A percentile compares a stretch with the other conserved stretches of the same genome.
Conservation (phyloP, 2,113 vertebrate species). For the Equus przewalskii region DNA sequence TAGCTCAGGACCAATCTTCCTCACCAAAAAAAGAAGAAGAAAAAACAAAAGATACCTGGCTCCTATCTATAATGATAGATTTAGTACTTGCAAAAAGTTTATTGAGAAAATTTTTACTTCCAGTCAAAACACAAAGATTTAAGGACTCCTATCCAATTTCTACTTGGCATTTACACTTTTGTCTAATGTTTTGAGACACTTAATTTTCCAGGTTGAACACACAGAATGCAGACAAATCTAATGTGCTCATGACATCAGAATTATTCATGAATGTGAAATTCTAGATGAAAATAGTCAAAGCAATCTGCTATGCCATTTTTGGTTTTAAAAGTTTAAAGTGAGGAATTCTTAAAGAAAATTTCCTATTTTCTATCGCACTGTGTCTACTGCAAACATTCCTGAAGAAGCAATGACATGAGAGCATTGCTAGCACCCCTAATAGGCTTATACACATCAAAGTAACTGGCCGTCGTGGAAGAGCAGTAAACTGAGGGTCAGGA, state of each 20-base stretch:
- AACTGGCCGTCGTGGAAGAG: neutral
- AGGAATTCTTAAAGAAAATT: slow-evolving; percentile 2
- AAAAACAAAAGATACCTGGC: neutral
- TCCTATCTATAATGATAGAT: neutral
- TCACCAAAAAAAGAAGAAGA: too few species aligned
- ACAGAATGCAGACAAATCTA: neutral
- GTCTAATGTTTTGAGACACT: slow-evolving; percentile 35
- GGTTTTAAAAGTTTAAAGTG: slow-evolving; percentile 4
- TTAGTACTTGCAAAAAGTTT: slow-evolving; percentile 12
- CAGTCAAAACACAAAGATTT: slow-evolving; percentile 43
- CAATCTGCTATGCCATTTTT: neutral
- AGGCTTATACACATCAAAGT: neutral
- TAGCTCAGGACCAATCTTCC: too few species aligned
- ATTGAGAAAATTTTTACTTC: slow-evolving; percentile 26
- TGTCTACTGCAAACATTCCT: neutral
- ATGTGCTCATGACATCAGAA: neutral
- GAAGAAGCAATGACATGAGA: neutral
- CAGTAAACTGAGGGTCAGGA: neutral
- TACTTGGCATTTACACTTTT: slow-evolving; percentile 35
- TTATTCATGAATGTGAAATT: slow-evolving; percentile 54
- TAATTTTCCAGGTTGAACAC: slow-evolving; percentile 38
- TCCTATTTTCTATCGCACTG: neutral
- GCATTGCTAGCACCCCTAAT: neutral
- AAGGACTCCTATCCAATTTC: neutral
- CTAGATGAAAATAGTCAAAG: neutral